Base-by-base conservation (phyloP, 1,140 invertebrate genomes). In the Asobara japonica region DNA sequence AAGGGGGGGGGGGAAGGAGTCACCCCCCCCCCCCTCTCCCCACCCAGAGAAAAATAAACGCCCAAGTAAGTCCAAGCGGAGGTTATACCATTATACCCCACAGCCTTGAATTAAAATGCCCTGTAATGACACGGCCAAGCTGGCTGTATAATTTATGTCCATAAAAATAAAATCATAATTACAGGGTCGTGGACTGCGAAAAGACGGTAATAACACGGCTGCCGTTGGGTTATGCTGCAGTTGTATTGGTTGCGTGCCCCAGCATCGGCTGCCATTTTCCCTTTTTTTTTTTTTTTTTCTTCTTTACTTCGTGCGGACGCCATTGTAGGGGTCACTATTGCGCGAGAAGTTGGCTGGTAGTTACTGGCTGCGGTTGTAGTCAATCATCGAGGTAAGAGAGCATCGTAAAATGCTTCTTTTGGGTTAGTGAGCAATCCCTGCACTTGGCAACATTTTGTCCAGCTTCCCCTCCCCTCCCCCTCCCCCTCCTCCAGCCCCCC, bases 141-240 rank as follows among this genome's bases (percentile, higher is more conserved):
- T 76, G 78, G 77, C 77, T 80, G 80, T 85, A 76, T 86, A 86
- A 85, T 86, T 86, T 86, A 85, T 85, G 84, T 84, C 83, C 84
- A 86, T 86, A 86, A 86, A 86, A 86, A 84, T 86, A 86, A 86
- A 86, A 85, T 85, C 83, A 86, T 86, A 86, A 86, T 86, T 85
- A 85, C 82, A 85, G 81, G 83, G 83, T 81, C 77, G 79, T 76
- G 77, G 78, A 80, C 83, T 84, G 80, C 82, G 81, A 86, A 85
- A 85, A 85, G 84, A 79, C 82, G 79, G 83, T 86, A 85, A 86
- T 86, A 84, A 86, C 76, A 86, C 71, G 76, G 77, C 81, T 80
- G 77, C 65, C 75, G 33, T 48, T 18, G 31, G 27, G 60, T 71
- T 51, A 18, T 65, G 11, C 48, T 31, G 56, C 65, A 18, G 41